A percentile compares a stretch with the other conserved stretches of the same genome.
Conservation (phyloP, 2,113 vertebrate genomes). For the Catharus fuscescens region DNA sequence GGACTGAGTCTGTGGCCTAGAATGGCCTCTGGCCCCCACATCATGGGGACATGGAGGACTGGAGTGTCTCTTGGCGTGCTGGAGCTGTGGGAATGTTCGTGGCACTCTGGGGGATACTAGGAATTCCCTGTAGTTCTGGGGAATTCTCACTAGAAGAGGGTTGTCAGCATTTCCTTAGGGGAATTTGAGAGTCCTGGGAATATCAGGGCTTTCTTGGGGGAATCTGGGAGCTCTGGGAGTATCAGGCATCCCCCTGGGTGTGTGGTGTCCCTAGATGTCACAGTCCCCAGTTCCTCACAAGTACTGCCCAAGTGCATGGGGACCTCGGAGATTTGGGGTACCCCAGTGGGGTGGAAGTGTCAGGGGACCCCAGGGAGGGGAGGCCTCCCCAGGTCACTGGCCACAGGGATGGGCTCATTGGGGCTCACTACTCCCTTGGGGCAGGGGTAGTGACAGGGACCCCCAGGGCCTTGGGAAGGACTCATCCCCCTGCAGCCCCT, state of each 20-base stretch:
- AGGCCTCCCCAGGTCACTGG: not conserved
- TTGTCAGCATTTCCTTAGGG: not conserved
- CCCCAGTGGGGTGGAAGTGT: no score
- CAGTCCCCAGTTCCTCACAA: not conserved
- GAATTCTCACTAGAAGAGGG: not conserved
- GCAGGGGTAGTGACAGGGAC: not conserved
- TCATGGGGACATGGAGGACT: rapidly evolving
- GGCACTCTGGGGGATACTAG: not conserved
- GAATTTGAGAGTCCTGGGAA: not conserved
- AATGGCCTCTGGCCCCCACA: not conserved
- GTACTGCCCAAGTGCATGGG: not conserved
- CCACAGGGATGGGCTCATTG: rapidly evolving
- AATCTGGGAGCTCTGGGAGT: not conserved
- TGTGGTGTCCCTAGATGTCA: not conserved
- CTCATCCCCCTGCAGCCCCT: not conserved
- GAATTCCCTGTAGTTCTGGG: not conserved
- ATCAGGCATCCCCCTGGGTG: not conserved
- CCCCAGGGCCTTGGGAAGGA: rapidly evolving
- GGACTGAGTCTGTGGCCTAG: not conserved
- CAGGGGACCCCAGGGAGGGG: not conserved
- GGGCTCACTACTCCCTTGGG: no score
- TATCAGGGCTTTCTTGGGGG: not conserved
- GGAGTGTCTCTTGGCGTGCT: not conserved
- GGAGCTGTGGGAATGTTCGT: not conserved
- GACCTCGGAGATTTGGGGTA: not conserved